Evolutionary conservation across 2,888 invertebrate genomes (phyloP), one percentile per base, ranked within the genome.

Genomic region (Noctua pronuba): DNA sequence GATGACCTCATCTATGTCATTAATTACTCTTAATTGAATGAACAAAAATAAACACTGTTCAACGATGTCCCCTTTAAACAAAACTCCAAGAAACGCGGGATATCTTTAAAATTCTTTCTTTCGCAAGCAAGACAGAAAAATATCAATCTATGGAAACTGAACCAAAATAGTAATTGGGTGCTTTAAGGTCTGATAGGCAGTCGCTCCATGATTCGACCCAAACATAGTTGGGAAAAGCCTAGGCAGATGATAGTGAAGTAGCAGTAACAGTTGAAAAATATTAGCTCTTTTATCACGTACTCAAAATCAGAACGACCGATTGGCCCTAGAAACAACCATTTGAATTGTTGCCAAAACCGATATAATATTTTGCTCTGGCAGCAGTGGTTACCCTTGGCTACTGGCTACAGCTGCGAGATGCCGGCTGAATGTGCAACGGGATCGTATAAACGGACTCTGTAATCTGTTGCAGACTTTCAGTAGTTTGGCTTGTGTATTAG

Each of bases 261-360:
- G n/a, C 16, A 1, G 8, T 52, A 79, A 60, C 71, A 64, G 13
- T 41, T 64, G 31, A 38, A 66, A 60, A 49, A 68, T 58, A 38
- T 2, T n/a, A 70, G 10, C 35, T 18, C 16, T 66, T 66, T 31
- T 35, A 73, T n/a, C 65, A 79, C 55, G 38, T 73, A 64, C 24
- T 73, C 13, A 31, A 79, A 83, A 60, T 28, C 52, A 35, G 58
- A 75, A 75, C 76, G 2, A 44, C 55, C 44, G 46, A 72, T 64
- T 64, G 13, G 58, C 55, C 38, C 31, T 38, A 65, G 73, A 60
- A 80, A 79, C 69, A 81, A 38, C 79, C 13, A 58, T 75, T 88
- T 87, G 81, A 87, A 87, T 58, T 77, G 69, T 79, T 85, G 87
- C 81, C 88, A 87, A 82, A 71, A 75, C 69, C 66, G 52, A 86